Conservation (phyloP, 2,888 invertebrate species). For the Patella pellucida region DNA sequence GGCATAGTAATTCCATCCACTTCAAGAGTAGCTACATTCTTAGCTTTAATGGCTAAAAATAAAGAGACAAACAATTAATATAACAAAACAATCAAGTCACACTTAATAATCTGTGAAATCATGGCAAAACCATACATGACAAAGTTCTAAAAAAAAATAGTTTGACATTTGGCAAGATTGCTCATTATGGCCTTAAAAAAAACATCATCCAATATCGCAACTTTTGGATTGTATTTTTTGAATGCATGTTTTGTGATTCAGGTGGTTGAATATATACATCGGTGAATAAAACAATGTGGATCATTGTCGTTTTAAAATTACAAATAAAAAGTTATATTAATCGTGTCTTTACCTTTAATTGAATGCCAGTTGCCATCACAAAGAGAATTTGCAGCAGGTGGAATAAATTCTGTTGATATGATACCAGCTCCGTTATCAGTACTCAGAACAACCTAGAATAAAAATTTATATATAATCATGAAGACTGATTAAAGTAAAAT, state of each 20-base stretch:
- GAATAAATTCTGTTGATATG: constrained; percentile 79
- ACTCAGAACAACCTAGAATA: constrained; percentile 57
- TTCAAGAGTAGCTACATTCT: constrained; percentile 88
- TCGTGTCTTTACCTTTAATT: constrained; percentile 73
- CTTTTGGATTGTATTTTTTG: too few species aligned
- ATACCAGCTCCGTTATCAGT: constrained; percentile 79
- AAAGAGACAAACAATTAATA: too few species aligned
- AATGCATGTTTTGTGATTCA: too few species aligned
- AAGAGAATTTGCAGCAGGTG: constrained; percentile 73
- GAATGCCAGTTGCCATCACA: constrained; percentile 98
- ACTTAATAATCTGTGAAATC: too few species aligned
- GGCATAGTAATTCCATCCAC: constrained; percentile 84
- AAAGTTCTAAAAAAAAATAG: too few species aligned
- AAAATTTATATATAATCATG: constrained; percentile 14
- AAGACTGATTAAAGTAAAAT: too few species aligned
- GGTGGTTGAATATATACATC: neutral
- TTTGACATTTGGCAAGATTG: too few species aligned
- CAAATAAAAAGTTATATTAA: constrained; percentile 64
- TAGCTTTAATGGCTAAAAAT: constrained; percentile 79
- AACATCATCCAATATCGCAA: too few species aligned
- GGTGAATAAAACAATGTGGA: constrained; percentile 17
- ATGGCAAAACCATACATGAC: too few species aligned
- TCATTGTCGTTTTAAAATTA: constrained; percentile 11
- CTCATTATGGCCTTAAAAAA: too few species aligned
- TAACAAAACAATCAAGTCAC: too few species aligned